These are phyloP conservation scores for Bergia sp. DNA, from an alignment of 92 coral and sea anemone genomes.

Conservation along the genomic window DNA sequence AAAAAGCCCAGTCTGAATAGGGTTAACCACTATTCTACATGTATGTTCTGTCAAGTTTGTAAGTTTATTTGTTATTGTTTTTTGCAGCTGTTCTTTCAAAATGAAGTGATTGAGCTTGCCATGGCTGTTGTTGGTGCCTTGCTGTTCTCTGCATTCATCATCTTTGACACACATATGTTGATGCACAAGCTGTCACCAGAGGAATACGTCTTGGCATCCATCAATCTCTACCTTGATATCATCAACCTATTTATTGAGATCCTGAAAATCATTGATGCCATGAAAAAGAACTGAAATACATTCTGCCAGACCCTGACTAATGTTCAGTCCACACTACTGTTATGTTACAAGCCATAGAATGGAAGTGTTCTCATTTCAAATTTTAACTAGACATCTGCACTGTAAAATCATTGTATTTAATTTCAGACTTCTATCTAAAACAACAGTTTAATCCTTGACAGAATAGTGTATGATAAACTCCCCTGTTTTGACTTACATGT, in stretches of 20 bases:
- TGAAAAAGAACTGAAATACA: constrained; percentile 76
- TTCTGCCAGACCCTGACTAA: too few relatives aligned
- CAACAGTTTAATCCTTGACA: too few relatives aligned
- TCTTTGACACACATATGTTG: constrained; percentile 97
- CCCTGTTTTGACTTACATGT: too few relatives aligned
- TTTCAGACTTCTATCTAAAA: too few relatives aligned
- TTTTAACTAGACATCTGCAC: too few relatives aligned
- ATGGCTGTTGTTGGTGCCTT: constrained; percentile 95
- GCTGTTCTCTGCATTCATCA: constrained; percentile 94
- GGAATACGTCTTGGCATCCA: constrained; percentile 97
- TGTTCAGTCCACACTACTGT: too few relatives aligned
- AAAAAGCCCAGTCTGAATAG: too few relatives aligned
- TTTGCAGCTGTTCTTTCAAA: constrained; percentile 91
- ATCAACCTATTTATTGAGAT: constrained; percentile 93
- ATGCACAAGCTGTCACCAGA: constrained; percentile 99
- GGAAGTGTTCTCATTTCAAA: too few relatives aligned
- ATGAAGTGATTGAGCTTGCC: constrained; percentile 93
- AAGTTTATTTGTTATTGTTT: neutral
- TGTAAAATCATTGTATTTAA: too few relatives aligned
- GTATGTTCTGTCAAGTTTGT: neutral
- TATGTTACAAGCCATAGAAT: too few relatives aligned
- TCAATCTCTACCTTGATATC: constrained; percentile 96
- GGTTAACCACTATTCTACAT: neutral
- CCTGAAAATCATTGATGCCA: constrained; percentile 86
- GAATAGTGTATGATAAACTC: too few relatives aligned